Base-by-base conservation (phyloP, 2,888 invertebrate species). In the Lochmaea capreae region DNA sequence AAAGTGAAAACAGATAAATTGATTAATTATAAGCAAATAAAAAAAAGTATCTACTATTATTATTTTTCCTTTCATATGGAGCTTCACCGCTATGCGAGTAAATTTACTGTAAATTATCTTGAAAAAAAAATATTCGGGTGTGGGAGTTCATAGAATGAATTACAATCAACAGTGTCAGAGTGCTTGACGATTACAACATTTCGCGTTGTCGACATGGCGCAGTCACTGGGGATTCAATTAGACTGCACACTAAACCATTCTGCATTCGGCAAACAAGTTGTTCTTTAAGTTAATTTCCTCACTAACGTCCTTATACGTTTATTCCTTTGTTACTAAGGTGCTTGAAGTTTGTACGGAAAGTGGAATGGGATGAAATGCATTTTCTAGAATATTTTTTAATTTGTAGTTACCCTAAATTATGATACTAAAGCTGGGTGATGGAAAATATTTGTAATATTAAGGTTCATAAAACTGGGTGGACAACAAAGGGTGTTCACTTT, bases 281-380 rank as follows among this genome's bases (percentile, higher is more conserved):
- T 71, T 71, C 67, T 70, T 54, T 49, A 62, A 74, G 71, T 74
- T 71, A 71, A 71, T 74, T 74, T 74, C 26, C 74, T 71, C 59
- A 46, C 42, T 69, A 58, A 68, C 59, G 46, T 26, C 33, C 57
- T 57, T 14, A 65, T 72, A 72, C 67, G 70, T 71, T 66, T 18
- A 33, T 10, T 16, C 59, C 58, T 67, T 59, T 61, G 59, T 61
- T n/a, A 18, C 43, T 46, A 26, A 39, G 18, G 59, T 67, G 22
- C 67, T 67, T 22, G 14, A 46, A 67, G 58, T 59, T 67, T 67
- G 14, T 9, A 49, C 49, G 22, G 18, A n/a, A 54, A 63, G 9
- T 2, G 11, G 12, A 46, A 46, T 46, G 14, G 4, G 2, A 12
- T 46, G 4, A 46, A 46, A 12, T 46, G 46, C 11, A 46, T 3